Evolutionary conservation across 2,113 vertebrate species (phyloP), one percentile per base, ranked within the genome.

Genomic region (Sturnus vulgaris): DNA sequence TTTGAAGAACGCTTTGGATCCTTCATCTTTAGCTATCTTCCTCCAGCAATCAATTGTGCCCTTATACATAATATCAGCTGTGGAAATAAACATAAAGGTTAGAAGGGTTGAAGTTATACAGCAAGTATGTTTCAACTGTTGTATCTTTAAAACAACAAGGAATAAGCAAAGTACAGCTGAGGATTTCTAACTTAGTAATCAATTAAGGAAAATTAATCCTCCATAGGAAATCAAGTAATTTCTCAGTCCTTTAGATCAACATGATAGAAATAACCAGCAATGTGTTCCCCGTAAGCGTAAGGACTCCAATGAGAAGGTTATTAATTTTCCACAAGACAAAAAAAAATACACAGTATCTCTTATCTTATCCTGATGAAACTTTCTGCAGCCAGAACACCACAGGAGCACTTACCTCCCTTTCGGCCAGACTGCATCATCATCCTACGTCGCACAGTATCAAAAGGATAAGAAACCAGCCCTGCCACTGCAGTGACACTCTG

Each of bases 371-470:
- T 8, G 6, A 63, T 12, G 8, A 59, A 47, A 18, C 7, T 9
- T 91, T 55, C 40, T 65, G 33, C 27, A 70, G 39, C 33, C n/a
- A 82, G 27, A 80, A 25, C 15, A 56, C n/a, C 16, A 47, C 0
- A 90, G 12, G 15, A 57, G 19, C 33, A 37, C 15, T 86, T 97
- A 99, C 99, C 99, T 98, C 98, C 98, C 98, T 99, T 99, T 86
- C 99, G 98, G 82, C 99, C 99, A n/a, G 99, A 99, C 98, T 99
- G 99, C 99, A 99, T 99, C 99, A 99, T 99, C 99, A 99, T 99
- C 97, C 99, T 98, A 98, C 99, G 99, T 84, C 99, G 98, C 95
- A 99, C 99, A 3, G 99, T 99, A 97, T 99, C 99, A 63, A 99
- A 99, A 65, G 99, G 99, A 92, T 99, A 99, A 66, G 99, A 99